Conservation (phyloP, 2,888 invertebrate genomes). For the Cordilura impudica region DNA sequence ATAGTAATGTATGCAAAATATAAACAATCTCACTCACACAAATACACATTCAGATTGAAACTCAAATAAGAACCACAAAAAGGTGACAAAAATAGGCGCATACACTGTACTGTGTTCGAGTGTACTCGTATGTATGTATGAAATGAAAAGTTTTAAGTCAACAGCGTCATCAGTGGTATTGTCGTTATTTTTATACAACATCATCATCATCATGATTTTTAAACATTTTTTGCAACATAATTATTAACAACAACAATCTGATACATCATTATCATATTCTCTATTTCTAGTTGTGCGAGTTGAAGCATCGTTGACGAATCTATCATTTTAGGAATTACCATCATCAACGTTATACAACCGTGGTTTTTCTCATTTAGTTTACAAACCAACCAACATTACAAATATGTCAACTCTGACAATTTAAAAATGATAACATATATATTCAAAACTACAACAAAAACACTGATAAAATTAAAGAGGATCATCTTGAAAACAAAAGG, state of each 20-base stretch:
- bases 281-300: neutral
- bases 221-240: too few species aligned
- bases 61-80: constrained; percentile 34
- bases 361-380: constrained; percentile 56
- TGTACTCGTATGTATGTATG: neutral
- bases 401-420: constrained; percentile 58
- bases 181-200: constrained; percentile 44
- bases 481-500: too few species aligned
- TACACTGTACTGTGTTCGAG: neutral
- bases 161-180: constrained; percentile 3
- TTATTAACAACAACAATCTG: neutral
- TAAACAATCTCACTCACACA: constrained; percentile 2
- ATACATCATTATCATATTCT: constrained; percentile 8
- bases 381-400: constrained; percentile 55
- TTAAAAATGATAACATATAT: constrained; percentile 52
- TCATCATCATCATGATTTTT: constrained; percentile 10
- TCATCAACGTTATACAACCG: constrained; percentile 23
- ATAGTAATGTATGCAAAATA: neutral
- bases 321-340: constrained; percentile 2
- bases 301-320: neutral
- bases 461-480: constrained; percentile 13
- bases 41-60: constrained; percentile 29
- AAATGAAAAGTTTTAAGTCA: neutral
- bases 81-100: constrained; percentile 47
- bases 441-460: constrained; percentile 24